Evolutionary conservation across 2,888 invertebrate species (phyloP).

Genomic region (Machimus rusticus): DNA sequence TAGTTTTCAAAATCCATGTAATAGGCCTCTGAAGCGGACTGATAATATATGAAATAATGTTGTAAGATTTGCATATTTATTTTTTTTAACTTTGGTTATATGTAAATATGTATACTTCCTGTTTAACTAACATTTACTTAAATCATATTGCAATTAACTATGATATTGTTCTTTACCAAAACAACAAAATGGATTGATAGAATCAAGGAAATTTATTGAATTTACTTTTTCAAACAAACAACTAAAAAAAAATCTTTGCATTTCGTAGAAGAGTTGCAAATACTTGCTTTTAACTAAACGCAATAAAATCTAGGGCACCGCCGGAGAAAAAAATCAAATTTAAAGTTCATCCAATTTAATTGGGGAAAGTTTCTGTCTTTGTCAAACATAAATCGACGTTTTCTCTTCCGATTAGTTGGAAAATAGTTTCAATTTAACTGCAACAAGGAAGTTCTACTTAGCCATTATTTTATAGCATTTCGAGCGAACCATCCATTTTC

Average conservation of each 20-base stretch:
- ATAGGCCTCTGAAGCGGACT: too few relatives aligned
- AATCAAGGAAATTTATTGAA: neutral
- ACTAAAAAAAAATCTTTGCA: neutral
- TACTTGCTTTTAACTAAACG: neutral
- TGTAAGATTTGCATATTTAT: too few relatives aligned
- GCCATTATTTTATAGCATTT: neutral
- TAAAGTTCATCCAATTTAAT: neutral
- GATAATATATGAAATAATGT: too few relatives aligned
- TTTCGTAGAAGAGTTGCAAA: neutral
- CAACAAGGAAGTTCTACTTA: neutral
- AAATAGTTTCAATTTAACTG: neutral
- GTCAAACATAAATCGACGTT: neutral
- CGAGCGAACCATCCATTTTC: neutral
- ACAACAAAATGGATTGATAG: too few relatives aligned
- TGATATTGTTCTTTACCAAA: too few relatives aligned
- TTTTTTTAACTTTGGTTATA: too few relatives aligned
- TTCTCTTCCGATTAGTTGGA: neutral
- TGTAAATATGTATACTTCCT: too few relatives aligned
- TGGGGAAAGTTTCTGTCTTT: neutral
- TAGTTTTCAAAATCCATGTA: too few relatives aligned
- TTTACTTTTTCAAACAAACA: neutral
- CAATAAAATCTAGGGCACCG: neutral
- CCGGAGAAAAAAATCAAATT: neutral
- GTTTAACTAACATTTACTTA: too few relatives aligned
- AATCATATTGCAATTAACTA: too few relatives aligned